Conservation (phyloP, 2,113 vertebrate genomes). For the Kryptolebias marmoratus region DNA sequence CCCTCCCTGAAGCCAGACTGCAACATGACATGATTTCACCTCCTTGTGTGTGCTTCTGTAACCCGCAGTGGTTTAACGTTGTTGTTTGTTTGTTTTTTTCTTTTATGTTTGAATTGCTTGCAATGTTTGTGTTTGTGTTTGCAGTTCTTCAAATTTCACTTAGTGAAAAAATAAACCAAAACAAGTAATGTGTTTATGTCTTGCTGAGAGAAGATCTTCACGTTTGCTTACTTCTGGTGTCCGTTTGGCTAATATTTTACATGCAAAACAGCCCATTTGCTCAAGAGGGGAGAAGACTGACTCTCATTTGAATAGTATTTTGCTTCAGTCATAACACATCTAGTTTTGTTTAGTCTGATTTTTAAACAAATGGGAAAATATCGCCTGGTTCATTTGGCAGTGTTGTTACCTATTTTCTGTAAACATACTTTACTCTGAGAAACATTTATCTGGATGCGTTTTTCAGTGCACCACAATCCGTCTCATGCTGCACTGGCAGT, state of each 20-base stretch:
- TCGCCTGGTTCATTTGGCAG: no score
- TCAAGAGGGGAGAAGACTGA: background rate
- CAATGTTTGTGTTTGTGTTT: background rate
- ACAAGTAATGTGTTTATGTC: background rate
- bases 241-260: background rate
- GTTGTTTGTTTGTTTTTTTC: background rate
- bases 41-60: no score
- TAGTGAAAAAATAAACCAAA: background rate
- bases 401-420: background rate
- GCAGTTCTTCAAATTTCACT: background rate
- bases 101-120: background rate
- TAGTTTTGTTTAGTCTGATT: background rate
- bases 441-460: background rate
- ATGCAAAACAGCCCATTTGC: slow-evolving; percentile 24
- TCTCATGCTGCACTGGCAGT: background rate
- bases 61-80: background rate
- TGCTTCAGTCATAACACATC: background rate
- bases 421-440: background rate
- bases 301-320: background rate
- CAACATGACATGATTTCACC: no score
- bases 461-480: background rate
- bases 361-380: no score
- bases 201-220: background rate
- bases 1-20: no score
- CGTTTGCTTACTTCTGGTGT: slow-evolving; percentile 6